Base-by-base conservation (phyloP, 2,797 vertebrate species). In the Eulemur rubriventer region DNA sequence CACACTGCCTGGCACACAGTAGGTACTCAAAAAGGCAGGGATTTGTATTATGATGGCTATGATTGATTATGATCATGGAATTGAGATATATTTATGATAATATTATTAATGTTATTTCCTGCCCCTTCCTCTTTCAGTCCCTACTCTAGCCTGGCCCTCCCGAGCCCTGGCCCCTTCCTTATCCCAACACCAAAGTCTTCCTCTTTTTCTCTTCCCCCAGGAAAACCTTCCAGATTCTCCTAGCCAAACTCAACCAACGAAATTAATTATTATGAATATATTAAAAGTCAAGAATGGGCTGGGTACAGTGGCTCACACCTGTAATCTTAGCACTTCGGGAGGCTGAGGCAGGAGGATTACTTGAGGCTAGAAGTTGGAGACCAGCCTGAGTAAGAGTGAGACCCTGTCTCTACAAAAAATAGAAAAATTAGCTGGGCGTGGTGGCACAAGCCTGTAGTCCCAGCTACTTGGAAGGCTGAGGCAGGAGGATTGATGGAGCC, bases 201-300 rank as follows among this genome's bases (percentile, higher is more conserved):
- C 87, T 30, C 18, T 76, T 24, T 46, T 35, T 85, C 76, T 67
- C 55, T 30, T 43, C 24, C 17, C 20, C 33, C 38, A 16, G 65
- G 30, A 91, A 76, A 87, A 63, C 5, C 13, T 94, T 82, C 38
- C 88, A 87, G 52, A 94, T 65, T 93, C 86, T 72, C 38, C n/a
- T 4, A 46, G 85, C 41, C 67, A 96, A 88, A 83, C 6, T 78
- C 38, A 86, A 17, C 78, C n/a, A 35, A 59, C 13, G n/a, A 75
- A 48, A 67, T 50, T 11, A 76, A 70, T 18, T 16, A 35, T 55
- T 59, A 20, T 7, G 41, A 52, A 55, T 81, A 38, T 13, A 33
- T 55, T 50, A 57, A 75, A 38, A 80, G 33, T 52, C 55, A n/a
- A 69, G 35, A 33, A 30, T 9, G 79, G n/a, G 33, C 33, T 2